Evolutionary conservation across 1,140 invertebrate species (phyloP).

Genomic region (Neotoxoptera formosana): DNA sequence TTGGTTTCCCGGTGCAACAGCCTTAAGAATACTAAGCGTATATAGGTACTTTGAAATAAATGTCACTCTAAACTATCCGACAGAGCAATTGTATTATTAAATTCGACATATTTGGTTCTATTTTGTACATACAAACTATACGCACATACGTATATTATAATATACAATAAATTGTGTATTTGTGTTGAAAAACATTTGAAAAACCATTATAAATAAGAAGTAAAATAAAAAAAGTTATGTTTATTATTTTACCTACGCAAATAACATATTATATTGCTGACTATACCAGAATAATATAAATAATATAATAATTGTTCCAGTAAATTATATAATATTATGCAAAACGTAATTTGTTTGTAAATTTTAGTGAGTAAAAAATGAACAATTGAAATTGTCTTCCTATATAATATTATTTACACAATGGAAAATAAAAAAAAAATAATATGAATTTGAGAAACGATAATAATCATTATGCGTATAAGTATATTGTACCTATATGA

Average conservation of each 20-base stretch:
- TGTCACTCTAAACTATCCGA: neutral
- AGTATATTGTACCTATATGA: neutral
- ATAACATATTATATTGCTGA: slow-evolving; percentile 44
- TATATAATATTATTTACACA: neutral
- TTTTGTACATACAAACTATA: neutral
- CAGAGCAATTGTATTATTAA: neutral
- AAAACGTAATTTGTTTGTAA: slow-evolving; percentile 19
- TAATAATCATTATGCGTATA: neutral
- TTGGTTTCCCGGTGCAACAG: neutral
- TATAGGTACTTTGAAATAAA: neutral
- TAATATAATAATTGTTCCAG: neutral
- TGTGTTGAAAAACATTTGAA: slow-evolving; percentile 22
- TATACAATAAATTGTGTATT: neutral
- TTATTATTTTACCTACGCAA: neutral
- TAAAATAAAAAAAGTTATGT: neutral
- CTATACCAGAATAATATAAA: neutral
- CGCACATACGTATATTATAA: neutral
- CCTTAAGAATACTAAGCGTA: neutral
- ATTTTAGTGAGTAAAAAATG: neutral
- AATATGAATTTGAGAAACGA: neutral
- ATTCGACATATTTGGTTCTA: neutral
- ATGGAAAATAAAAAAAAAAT: neutral
- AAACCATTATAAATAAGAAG: neutral
- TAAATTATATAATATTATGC: neutral
- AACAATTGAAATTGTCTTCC: slow-evolving; percentile 16